These are phyloP conservation scores for Cheumatopsyche charites DNA, from an alignment of 1,140 invertebrate species.

Conservation along the genomic window DNA sequence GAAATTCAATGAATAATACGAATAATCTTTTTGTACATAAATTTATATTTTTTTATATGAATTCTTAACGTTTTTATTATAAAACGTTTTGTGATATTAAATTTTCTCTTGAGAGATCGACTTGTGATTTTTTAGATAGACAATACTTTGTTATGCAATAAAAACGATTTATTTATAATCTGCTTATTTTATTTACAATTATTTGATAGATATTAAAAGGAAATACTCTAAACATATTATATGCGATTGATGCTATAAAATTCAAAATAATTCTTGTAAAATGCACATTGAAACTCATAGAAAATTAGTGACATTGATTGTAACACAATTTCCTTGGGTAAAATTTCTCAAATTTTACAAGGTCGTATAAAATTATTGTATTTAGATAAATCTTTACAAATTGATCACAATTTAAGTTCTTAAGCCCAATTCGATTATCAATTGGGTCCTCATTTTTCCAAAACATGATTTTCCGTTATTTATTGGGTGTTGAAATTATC, in stretches of 20 bases:
- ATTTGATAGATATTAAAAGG: neutral
- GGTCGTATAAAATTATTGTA: too few relatives aligned
- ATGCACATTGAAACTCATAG: too few relatives aligned
- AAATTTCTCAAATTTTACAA: too few relatives aligned
- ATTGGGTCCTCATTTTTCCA: too few relatives aligned
- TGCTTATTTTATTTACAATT: neutral
- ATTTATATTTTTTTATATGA: constrained; percentile 5
- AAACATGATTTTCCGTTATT: too few relatives aligned
- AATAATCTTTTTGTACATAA: neutral
- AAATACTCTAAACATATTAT: neutral
- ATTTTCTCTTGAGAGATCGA: neutral
- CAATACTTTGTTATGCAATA: constrained; percentile 4
- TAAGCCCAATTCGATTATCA: too few relatives aligned
- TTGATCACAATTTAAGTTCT: too few relatives aligned
- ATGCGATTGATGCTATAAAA: too few relatives aligned
- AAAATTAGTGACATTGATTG: too few relatives aligned
- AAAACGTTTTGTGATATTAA: constrained; percentile 6
- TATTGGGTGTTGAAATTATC: constrained; percentile 11
- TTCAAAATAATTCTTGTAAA: too few relatives aligned
- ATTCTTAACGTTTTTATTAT: constrained; percentile 1
- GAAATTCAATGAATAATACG: neutral
- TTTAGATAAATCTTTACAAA: too few relatives aligned
- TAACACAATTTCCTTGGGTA: too few relatives aligned
- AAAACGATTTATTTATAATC: neutral
- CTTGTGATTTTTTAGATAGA: neutral